These are phyloP conservation scores for Pteromalus puparum DNA, from an alignment of 1,140 invertebrate species.

Conservation along the genomic window DNA sequence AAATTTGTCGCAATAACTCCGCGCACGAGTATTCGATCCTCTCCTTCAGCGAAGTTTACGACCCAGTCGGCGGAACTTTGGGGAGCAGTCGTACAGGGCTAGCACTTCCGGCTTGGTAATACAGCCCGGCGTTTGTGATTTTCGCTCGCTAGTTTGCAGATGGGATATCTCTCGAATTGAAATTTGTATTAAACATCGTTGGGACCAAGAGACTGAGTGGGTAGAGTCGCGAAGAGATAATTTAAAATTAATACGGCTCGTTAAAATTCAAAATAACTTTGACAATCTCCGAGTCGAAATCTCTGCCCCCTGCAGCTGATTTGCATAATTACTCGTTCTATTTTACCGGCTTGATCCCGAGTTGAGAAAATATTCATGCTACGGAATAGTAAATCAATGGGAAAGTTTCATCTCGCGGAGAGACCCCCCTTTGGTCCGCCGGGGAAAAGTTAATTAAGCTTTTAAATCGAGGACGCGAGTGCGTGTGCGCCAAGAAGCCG, in stretches of 20 bases:
- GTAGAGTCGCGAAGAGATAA: background rate
- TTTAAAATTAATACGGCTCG: background rate
- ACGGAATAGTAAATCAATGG: conserved; percentile 11
- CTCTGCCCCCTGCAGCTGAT: background rate
- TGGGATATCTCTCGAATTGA: background rate
- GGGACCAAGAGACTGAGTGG: background rate
- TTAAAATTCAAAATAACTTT: conserved; percentile 28
- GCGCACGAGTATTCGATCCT: background rate
- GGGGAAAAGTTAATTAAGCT: conserved; percentile 22
- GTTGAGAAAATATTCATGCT: background rate
- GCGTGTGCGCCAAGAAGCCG: background rate
- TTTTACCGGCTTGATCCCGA: background rate
- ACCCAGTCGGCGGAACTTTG: background rate
- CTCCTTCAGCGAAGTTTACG: conserved; percentile 1
- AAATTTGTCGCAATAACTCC: conserved; percentile 10
- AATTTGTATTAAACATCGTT: background rate
- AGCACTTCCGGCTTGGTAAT: background rate
- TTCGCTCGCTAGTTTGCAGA: background rate
- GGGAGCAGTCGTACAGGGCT: background rate
- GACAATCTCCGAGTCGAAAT: conserved; percentile 4
- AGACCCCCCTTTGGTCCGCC: background rate
- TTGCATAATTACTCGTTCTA: conserved; percentile 25
- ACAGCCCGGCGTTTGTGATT: no score
- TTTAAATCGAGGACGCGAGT: background rate
- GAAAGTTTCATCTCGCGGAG: background rate